Evolutionary conservation across 1,140 invertebrate species (phyloP), one percentile per base, ranked within the genome.

Genomic region (Solenopsis invicta): DNA sequence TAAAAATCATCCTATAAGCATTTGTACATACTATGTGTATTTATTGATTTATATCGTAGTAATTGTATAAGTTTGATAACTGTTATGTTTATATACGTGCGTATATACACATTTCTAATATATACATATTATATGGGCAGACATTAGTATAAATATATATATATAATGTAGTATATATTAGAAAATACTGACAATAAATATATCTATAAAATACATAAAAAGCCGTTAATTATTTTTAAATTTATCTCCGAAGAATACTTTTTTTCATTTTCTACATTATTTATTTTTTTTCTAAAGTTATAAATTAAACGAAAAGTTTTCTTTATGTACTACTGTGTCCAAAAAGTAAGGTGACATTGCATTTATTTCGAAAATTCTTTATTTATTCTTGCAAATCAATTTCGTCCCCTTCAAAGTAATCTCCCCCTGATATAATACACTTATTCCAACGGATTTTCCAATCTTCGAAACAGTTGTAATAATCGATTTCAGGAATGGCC

Each of bases 1-100:
- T 78, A 78, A 48, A 62, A 62, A 62, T 45, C 3, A 41, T 5
- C 16, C 2, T 80, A 41, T 69, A 81, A 29, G 24, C 13, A 48
- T 88, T 90, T 93, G 91, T 92, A 93, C 52, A 92, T 93, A 93
- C 82, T 78, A 89, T 89, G 86, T 90, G 62, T 93, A 93, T 93
- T 92, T 93, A 93, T 93, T 92, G 91, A 64, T 91, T 81, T 85
- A 62, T 85, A 59, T 48, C 8, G 18, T 34, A n/a, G 18, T 87
- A 80, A 24, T 50, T 29, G 29, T 74, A 66, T 91, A 89, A 64
- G 21, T 59, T 87, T 66, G 4, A 75, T 78, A 67, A 81, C 61
- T 71, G 48, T 90, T 90, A 85, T 62, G 52, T 86, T 81, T 66
- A 52, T 87, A n/a, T 85, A 87, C 67, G 61, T 87, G 74, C 21